A percentile compares a stretch with the other conserved stretches of the same genome.
phyloP scores from a whole-genome alignment of 2,797 vertebrate genomes.

The Coregonus ussuriensis region DNA sequence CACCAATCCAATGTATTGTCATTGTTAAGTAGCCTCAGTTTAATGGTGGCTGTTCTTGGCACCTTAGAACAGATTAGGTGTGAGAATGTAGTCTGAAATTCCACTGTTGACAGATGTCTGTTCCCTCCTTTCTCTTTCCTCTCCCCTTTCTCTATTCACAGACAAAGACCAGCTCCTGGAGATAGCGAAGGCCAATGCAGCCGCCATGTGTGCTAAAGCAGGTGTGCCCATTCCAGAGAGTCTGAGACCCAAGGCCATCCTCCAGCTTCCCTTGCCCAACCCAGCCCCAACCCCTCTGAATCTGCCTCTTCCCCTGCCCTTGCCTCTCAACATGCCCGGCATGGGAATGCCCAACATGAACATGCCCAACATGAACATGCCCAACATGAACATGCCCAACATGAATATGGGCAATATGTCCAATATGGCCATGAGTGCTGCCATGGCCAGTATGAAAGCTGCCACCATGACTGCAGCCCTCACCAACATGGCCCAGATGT shows the following conservation, averaged over 20 bases:
- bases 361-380: constrained; percentile 36
- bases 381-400: constrained; percentile 51
- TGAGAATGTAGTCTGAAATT: neutral
- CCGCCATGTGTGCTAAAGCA: constrained; percentile 98
- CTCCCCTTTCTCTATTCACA: constrained; percentile 50
- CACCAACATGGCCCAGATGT: constrained; percentile 81
- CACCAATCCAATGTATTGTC: neutral
- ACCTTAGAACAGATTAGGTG: neutral
- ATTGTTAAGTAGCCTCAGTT: neutral
- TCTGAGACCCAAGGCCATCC: constrained; percentile 88
- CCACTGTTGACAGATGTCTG: neutral
- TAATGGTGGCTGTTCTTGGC: neutral
- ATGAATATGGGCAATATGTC: constrained; percentile 70
- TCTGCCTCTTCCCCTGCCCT: constrained; percentile 58
- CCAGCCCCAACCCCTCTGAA: constrained; percentile 66
- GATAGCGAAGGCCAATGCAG: constrained; percentile 98
- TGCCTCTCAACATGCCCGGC: constrained; percentile 72
- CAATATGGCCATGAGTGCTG: constrained; percentile 79
- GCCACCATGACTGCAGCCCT: constrained; percentile 83
- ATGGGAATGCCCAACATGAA: constrained; percentile 66
- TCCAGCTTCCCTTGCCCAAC: constrained; percentile 81
- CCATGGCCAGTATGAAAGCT: constrained; percentile 83
- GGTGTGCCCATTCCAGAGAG: constrained; percentile 95
- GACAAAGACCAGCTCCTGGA: constrained; percentile 98
- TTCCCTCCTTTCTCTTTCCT: neutral